Evolutionary conservation across 1,140 invertebrate species (phyloP), one percentile per base, ranked within the genome.

Genomic region (Trichomalopsis sarcophagae): DNA sequence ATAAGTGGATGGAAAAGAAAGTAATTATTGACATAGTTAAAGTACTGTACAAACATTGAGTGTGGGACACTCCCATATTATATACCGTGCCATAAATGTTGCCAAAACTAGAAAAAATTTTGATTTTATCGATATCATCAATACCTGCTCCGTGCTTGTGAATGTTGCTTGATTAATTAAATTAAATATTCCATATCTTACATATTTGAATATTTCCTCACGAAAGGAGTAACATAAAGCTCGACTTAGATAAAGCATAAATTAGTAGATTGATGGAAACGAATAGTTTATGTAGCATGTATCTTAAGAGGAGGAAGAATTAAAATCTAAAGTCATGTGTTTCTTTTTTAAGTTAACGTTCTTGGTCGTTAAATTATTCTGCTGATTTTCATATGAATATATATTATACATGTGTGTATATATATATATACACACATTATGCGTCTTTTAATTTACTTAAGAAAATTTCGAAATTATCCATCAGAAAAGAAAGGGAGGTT

Each of bases 51-150:
- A 80, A 85, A 86, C 40, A 74, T 86, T 86, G 47, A 82, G 50
- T 86, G 76, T 77, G 76, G 50, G 40, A 87, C 68, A 79, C 81
- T 88, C 87, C 87, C 81, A 87, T 88, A 84, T 88, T 89, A 88
- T 88, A 88, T 89, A 85, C 86, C 74, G 36, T 88, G 86, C 84
- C 84, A 87, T 87, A 88, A 87, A 87, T 88, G 82, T 89, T 89
- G 85, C 84, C 87, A 88, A 87, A 85, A 80, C 23, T 82, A 85
- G 40, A 84, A 23, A 73, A n/a, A 77, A 68, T n/a, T 81, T 82
- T 68, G 4, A 13, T 68, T 77, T 81, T 47, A 83, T 75, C 11
- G 9, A 80, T 82, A 82, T 79, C 13, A 81, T 68, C 33, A 69
- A 84, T 84, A 84, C 78, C 36, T 69, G 33, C 55, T 69, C 14